These are phyloP conservation scores for Eupithecia insigniata DNA, from an alignment of 2,888 invertebrate genomes.

Conservation along the genomic window DNA sequence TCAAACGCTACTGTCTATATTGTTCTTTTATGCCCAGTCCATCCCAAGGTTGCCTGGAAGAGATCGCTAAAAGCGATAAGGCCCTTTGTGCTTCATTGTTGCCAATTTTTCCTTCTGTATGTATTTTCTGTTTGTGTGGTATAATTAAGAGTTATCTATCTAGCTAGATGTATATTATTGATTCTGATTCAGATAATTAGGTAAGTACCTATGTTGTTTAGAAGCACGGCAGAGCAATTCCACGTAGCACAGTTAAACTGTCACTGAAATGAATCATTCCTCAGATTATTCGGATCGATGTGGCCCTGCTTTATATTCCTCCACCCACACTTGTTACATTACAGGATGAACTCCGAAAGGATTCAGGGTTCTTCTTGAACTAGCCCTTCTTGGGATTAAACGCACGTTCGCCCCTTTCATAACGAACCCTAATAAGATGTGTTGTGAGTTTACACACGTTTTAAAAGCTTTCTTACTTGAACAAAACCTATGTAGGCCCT, in stretches of 20 bases:
- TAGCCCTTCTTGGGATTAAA: slow-evolving; percentile 12
- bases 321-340: neutral
- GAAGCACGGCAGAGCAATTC: neutral
- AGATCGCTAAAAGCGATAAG: too few species aligned
- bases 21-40: too few species aligned
- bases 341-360: neutral
- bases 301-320: slow-evolving; percentile 21
- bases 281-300: slow-evolving; percentile 17
- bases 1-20: too few species aligned
- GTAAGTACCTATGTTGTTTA: neutral
- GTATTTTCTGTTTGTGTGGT: too few species aligned
- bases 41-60: too few species aligned
- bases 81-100: too few species aligned
- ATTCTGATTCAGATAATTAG: too few species aligned
- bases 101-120: too few species aligned
- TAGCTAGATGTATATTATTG: too few species aligned
- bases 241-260: neutral
- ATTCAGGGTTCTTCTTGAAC: slow-evolving; percentile 18
- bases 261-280: neutral
- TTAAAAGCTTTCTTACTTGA: neutral
- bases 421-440: slow-evolving; percentile 10
- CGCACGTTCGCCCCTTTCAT: slow-evolving; percentile 14
- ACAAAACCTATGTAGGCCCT: neutral
- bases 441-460: slow-evolving; percentile 5
- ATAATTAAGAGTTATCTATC: too few species aligned